Conservation (phyloP, 2,888 invertebrate species). For the Leptura quadrifasciata region DNA sequence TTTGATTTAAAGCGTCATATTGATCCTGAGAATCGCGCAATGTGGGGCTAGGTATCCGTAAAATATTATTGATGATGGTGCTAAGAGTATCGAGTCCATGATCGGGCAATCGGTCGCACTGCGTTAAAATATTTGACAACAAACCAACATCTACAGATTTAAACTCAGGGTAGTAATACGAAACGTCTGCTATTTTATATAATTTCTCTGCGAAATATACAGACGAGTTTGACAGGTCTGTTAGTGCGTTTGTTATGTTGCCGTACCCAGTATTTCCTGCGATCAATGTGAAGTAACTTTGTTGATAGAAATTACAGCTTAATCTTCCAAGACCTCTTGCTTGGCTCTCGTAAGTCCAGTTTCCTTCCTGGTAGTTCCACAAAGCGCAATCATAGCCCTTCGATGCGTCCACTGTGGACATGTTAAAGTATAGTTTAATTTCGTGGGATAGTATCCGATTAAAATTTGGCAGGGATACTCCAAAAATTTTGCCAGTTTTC, state of each 20-base stretch:
- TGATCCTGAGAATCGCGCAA: background rate
- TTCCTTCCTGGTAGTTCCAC: conserved; percentile 3
- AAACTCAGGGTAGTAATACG: conserved; percentile 45
- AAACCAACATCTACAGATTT: conserved; percentile 46
- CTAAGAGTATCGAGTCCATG: conserved; percentile 31
- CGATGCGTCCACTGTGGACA: background rate
- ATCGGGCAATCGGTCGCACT: conserved; percentile 28
- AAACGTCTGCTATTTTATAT: conserved; percentile 41
- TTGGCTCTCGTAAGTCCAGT: conserved; percentile 15
- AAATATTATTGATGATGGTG: conserved; percentile 45
- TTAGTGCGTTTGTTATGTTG: conserved; percentile 42
- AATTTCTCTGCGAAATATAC: conserved; percentile 38
- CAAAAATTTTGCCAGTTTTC: conserved; percentile 30
- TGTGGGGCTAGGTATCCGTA: background rate
- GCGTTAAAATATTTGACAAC: conserved; percentile 38
- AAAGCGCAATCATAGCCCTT: conserved; percentile 8
- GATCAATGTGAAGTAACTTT: conserved; percentile 43
- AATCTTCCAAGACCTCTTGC: background rate
- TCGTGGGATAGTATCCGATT: background rate
- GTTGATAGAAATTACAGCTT: conserved; percentile 32
- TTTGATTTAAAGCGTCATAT: conserved; percentile 8
- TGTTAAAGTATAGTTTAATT: conserved; percentile 8
- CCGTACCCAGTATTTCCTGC: background rate
- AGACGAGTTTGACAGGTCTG: conserved; percentile 23
- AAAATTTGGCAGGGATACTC: conserved; percentile 34